Percentiles rank a stretch among this genome's conserved stretches.
phyloP scores from a whole-genome alignment of 1,140 invertebrate species.

The Caenorhabditis inopinata region DNA sequence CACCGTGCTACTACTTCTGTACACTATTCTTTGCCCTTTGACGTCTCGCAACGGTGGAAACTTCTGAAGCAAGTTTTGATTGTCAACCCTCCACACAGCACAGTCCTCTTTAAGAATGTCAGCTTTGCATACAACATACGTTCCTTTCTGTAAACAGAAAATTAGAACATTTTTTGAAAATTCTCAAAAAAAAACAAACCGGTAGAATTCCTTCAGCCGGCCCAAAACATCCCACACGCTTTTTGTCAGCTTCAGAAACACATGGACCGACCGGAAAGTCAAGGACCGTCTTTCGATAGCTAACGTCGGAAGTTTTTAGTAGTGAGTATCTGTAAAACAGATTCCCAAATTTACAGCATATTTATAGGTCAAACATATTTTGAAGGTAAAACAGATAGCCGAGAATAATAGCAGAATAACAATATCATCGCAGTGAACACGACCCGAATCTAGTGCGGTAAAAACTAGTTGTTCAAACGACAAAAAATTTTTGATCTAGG shows the following conservation, averaged over 20 bases:
- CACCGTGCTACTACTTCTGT: slow-evolving; percentile 51
- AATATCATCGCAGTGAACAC: too few species aligned
- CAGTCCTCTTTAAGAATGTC: slow-evolving; percentile 51
- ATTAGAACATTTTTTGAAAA: not conserved
- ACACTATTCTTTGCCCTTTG: slow-evolving; percentile 28
- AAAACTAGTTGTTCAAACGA: too few species aligned
- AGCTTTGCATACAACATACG: slow-evolving; percentile 51
- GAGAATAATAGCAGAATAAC: too few species aligned
- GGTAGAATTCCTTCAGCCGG: slow-evolving; percentile 44
- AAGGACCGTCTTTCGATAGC: not conserved
- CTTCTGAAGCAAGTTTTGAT: slow-evolving; percentile 55
- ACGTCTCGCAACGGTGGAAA: slow-evolving; percentile 36
- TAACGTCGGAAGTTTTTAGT: not conserved
- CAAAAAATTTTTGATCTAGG: too few species aligned
- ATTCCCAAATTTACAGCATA: too few species aligned
- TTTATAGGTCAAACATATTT: too few species aligned
- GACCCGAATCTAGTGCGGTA: too few species aligned
- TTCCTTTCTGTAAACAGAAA: slow-evolving; percentile 48
- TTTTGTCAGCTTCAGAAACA: not conserved
- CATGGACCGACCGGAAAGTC: not conserved
- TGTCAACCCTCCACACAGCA: slow-evolving; percentile 54
- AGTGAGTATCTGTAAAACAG: not conserved
- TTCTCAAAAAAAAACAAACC: not conserved
- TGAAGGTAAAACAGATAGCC: too few species aligned
- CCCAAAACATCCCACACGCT: slow-evolving; percentile 37